Evolutionary conservation across 2,797 vertebrate genomes (phyloP).

Genomic region (Sebastes oblongus): DNA sequence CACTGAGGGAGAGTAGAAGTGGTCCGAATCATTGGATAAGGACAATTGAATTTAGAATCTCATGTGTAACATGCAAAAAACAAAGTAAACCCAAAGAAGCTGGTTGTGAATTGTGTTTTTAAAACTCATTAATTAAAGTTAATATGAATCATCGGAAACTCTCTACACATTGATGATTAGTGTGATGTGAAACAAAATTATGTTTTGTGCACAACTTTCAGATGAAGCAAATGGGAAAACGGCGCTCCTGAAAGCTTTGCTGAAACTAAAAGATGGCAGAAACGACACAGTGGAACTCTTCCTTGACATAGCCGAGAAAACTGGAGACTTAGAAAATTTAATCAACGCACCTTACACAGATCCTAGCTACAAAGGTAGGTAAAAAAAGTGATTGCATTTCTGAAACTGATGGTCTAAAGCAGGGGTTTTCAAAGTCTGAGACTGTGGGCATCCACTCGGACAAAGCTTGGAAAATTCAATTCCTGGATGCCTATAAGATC

Average conservation of each 20-base stretch:
- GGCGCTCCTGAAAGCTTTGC: constrained; percentile 89
- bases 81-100: background rate
- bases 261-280: constrained; percentile 87
- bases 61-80: background rate
- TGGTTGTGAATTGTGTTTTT: background rate
- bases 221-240: constrained; percentile 89
- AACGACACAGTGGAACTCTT: constrained; percentile 87
- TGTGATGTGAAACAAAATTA: background rate
- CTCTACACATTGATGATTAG: background rate
- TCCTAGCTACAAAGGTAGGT: constrained; percentile 54
- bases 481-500: background rate
- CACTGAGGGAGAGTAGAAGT: background rate
- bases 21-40: background rate
- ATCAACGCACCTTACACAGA: constrained; percentile 63
- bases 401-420: background rate
- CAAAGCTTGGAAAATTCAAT: background rate
- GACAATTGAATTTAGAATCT: background rate
- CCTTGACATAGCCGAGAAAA: constrained; percentile 87
- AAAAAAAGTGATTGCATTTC: background rate
- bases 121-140: background rate
- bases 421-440: background rate
- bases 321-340: constrained; percentile 66
- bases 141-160: background rate
- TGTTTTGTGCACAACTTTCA: constrained; percentile 47
- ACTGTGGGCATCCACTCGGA: background rate